A percentile compares a stretch with the other conserved stretches of the same genome.
Conservation (phyloP, 1,140 invertebrate genomes). For the Diplogasteroides magnus region DNA sequence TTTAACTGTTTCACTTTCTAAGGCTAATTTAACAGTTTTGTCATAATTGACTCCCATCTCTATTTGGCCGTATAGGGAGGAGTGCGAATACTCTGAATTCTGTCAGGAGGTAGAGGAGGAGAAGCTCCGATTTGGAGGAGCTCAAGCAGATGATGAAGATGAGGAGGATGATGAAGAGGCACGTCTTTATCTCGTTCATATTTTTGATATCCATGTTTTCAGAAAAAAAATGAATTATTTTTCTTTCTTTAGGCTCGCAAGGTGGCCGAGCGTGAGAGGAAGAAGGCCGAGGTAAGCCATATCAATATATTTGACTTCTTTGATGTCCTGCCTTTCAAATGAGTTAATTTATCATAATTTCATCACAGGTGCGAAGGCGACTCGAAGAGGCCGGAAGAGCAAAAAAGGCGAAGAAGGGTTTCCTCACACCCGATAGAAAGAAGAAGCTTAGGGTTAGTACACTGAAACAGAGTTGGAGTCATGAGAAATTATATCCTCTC, state of each 20-base stretch:
- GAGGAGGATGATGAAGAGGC: not conserved
- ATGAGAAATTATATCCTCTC: not conserved
- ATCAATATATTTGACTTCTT: too few relatives aligned
- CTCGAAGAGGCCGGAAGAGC: slow-evolving; percentile 37
- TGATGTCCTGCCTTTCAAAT: too few relatives aligned
- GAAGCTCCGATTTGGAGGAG: not conserved
- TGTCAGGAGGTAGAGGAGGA: too few relatives aligned
- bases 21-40: too few relatives aligned
- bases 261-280: slow-evolving; percentile 37
- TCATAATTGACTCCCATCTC: too few relatives aligned
- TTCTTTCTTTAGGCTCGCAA: slow-evolving; percentile 29
- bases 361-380: slow-evolving; percentile 31
- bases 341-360: not conserved
- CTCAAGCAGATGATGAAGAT: not conserved
- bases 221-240: not conserved
- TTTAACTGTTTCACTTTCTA: too few relatives aligned
- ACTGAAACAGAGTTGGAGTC: not conserved
- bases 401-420: slow-evolving; percentile 44
- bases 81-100: too few relatives aligned
- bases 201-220: not conserved
- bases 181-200: not conserved
- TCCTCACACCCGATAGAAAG: slow-evolving; percentile 40
- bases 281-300: slow-evolving; percentile 34
- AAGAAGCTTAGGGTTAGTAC: slow-evolving; percentile 59
- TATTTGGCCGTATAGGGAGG: too few relatives aligned